phyloP scores from a whole-genome alignment of 2,113 vertebrate genomes.

The Myxocyprinus asiaticus region DNA sequence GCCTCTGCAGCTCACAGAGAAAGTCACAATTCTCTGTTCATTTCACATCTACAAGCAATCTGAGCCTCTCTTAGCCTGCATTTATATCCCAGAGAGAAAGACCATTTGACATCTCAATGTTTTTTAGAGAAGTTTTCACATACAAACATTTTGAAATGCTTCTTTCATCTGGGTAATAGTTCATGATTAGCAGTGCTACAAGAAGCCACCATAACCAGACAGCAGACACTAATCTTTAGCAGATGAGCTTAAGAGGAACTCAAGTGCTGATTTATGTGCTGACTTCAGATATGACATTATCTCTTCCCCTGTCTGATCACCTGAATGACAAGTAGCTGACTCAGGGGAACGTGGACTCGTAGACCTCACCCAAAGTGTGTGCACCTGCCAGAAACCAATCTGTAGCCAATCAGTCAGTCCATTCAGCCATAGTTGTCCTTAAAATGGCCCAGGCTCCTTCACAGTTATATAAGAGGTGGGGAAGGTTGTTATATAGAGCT shows the following conservation, averaged over 20 bases:
- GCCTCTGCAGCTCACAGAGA: too few relatives aligned
- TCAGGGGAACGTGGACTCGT: slow-evolving; percentile 47
- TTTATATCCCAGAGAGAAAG: slow-evolving; percentile 3
- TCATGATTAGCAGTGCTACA: background rate
- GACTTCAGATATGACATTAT: slow-evolving; percentile 51
- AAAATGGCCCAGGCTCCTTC: slow-evolving; percentile 12
- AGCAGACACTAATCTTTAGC: slow-evolving; percentile 12
- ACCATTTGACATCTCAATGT: background rate
- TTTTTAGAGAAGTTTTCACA: slow-evolving; percentile 19
- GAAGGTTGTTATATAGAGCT: background rate
- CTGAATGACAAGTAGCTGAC: slow-evolving; percentile 57
- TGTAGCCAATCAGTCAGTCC: slow-evolving; percentile 56
- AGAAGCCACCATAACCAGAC: background rate
- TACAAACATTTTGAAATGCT: background rate
- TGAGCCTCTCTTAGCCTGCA: background rate
- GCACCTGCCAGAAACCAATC: slow-evolving; percentile 53
- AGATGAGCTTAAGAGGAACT: slow-evolving; percentile 1
- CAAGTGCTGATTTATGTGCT: slow-evolving; percentile 29
- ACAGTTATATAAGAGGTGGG: background rate
- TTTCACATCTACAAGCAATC: background rate
- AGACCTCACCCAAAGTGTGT: slow-evolving; percentile 46
- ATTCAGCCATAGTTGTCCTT: slow-evolving; percentile 46
- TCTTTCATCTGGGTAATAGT: background rate
- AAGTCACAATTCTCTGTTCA: too few relatives aligned
- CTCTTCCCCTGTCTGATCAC: slow-evolving; percentile 57